Evolutionary conservation across 2,888 invertebrate genomes (phyloP).

Genomic region (Sinhomidia bicolor): DNA sequence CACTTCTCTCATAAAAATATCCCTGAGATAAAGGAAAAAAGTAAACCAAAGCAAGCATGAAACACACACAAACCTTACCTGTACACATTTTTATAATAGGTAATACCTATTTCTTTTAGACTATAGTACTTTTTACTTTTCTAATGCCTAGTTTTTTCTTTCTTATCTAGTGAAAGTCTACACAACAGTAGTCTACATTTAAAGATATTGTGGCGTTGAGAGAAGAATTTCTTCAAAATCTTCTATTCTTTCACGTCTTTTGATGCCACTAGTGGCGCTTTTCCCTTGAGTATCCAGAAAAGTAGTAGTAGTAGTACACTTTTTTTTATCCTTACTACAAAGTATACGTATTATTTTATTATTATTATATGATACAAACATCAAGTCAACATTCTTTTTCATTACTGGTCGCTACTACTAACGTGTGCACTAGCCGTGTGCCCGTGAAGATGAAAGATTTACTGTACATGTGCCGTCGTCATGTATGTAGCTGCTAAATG

Average conservation of each 20-base stretch:
- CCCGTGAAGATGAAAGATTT: background rate
- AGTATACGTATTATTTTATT: background rate
- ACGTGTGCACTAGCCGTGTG: background rate
- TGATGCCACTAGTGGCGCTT: background rate
- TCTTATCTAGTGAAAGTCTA: no score
- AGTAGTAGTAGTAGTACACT: background rate
- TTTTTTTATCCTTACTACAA: no score
- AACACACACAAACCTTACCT: background rate
- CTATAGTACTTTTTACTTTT: no score
- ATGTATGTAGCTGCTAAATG: background rate
- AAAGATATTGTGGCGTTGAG: background rate
- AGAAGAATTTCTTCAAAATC: background rate
- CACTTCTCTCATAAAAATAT: slow-evolving; percentile 27
- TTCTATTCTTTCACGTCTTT: background rate
- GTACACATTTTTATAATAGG: background rate
- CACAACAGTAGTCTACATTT: no score
- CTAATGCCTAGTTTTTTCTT: background rate
- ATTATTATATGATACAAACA: background rate
- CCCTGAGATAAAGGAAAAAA: background rate
- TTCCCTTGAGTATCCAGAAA: background rate
- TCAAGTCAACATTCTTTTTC: background rate
- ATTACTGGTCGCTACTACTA: background rate
- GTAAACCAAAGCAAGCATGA: background rate
- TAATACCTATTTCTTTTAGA: no score
- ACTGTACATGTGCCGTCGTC: background rate